These are phyloP conservation scores for Globicephala melas DNA, from an alignment of 2,113 vertebrate genomes.

Conservation along the genomic window DNA sequence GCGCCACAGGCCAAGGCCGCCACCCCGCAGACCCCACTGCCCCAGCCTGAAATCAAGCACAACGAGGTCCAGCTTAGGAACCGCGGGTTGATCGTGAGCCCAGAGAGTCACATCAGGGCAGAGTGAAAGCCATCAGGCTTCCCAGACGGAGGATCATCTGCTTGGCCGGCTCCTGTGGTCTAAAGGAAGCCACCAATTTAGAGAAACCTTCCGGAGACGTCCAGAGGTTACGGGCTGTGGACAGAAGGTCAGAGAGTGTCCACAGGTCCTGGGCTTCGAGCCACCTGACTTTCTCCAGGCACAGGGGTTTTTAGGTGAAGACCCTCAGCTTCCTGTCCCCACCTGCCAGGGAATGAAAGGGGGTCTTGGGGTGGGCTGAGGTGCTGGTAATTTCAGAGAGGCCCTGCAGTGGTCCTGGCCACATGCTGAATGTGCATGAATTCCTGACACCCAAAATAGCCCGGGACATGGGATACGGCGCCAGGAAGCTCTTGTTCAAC, in stretches of 20 bases:
- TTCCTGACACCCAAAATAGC: conserved; percentile 64
- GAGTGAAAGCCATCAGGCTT: not conserved
- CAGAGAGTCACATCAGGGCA: not conserved
- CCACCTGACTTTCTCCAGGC: not conserved
- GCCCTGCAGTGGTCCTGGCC: not conserved
- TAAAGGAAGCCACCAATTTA: not conserved
- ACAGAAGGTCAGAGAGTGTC: not conserved
- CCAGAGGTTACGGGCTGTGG: not conserved
- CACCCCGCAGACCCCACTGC: accelerated
- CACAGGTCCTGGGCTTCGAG: accelerated
- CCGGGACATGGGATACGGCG: not conserved
- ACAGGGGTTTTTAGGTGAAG: not conserved
- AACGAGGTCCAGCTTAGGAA: not conserved
- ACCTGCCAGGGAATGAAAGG: not conserved
- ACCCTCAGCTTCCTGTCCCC: accelerated
- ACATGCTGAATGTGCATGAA: not conserved
- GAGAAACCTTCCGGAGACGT: not conserved
- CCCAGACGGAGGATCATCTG: not conserved
- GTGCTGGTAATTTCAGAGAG: not conserved
- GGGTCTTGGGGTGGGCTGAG: not conserved
- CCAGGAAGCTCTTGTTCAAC: conserved; percentile 4
- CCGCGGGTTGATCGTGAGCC: not conserved
- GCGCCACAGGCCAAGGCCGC: not conserved
- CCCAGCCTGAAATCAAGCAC: not conserved
- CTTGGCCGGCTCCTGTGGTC: not conserved